These are phyloP conservation scores for Rhadinocentrus ornatus DNA, from an alignment of 2,797 vertebrate genomes.

Conservation along the genomic window DNA sequence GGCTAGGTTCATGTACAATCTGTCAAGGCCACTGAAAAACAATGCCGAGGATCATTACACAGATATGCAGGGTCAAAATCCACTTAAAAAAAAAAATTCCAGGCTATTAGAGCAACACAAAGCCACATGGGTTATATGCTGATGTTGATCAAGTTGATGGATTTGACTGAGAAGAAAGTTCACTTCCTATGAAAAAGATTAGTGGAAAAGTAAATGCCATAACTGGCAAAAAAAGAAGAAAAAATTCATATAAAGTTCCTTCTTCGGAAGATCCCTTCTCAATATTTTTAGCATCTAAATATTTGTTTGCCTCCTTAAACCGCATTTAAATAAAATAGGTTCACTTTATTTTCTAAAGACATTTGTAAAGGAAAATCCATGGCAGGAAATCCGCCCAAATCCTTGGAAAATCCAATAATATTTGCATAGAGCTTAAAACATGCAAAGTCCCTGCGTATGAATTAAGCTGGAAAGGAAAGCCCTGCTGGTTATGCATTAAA, in stretches of 20 bases:
- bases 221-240: slow-evolving; percentile 34
- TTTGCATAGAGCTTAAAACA: slow-evolving; percentile 89
- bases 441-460: slow-evolving; percentile 86
- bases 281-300: slow-evolving; percentile 85
- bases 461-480: slow-evolving; percentile 86
- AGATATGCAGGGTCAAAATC: slow-evolving; percentile 43
- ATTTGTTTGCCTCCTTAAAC: slow-evolving; percentile 83
- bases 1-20: slow-evolving; percentile 62
- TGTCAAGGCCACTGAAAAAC: slow-evolving; percentile 70
- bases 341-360: slow-evolving; percentile 88
- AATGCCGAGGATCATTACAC: slow-evolving; percentile 64
- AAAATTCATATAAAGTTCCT: slow-evolving; percentile 67
- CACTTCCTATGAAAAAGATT: slow-evolving; percentile 52
- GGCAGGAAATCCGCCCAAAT: slow-evolving; percentile 86
- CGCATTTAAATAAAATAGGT: slow-evolving; percentile 85
- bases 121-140: slow-evolving; percentile 26
- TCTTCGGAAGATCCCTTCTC: slow-evolving; percentile 77
- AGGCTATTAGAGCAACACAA: slow-evolving; percentile 15
- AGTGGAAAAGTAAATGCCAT: slow-evolving; percentile 59
- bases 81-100: slow-evolving; percentile 1
- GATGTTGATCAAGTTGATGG: slow-evolving; percentile 32
- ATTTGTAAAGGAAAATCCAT: slow-evolving; percentile 86
- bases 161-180: slow-evolving; percentile 53
- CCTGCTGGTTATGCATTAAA: slow-evolving; percentile 86
- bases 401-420: slow-evolving; percentile 89